These are phyloP conservation scores for Colletes latitarsis DNA, from an alignment of 1,140 invertebrate genomes.

Conservation along the genomic window DNA sequence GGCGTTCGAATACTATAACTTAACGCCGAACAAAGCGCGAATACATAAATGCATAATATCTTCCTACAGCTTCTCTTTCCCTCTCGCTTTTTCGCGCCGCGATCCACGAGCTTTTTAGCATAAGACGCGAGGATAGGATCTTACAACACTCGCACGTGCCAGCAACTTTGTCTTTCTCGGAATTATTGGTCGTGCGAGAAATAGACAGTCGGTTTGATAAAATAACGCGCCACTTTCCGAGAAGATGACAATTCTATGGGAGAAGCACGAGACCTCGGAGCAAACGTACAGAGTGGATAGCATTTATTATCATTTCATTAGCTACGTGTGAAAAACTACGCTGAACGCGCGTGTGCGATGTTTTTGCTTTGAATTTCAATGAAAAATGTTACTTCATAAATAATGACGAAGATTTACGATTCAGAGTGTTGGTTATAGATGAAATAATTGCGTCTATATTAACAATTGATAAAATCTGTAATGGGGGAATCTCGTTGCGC, in stretches of 20 bases:
- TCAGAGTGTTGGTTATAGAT: too few relatives aligned
- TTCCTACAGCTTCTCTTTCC: background rate
- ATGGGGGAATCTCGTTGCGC: too few relatives aligned
- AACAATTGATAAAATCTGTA: too few relatives aligned
- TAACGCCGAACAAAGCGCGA: background rate
- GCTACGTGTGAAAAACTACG: too few relatives aligned
- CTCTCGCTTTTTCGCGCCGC: background rate
- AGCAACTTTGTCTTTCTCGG: background rate
- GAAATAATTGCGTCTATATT: too few relatives aligned
- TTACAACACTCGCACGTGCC: background rate
- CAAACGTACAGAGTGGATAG: too few relatives aligned
- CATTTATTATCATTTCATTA: too few relatives aligned
- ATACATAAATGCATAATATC: constrained; percentile 10
- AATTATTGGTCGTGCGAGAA: background rate
- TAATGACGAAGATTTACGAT: too few relatives aligned
- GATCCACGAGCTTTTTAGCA: background rate
- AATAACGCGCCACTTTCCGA: background rate
- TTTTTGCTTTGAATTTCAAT: too few relatives aligned
- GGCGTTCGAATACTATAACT: constrained; percentile 6
- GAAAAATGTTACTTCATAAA: too few relatives aligned
- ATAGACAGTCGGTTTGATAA: background rate
- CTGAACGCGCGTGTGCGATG: too few relatives aligned
- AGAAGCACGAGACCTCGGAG: too few relatives aligned
- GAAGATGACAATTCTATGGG: background rate
- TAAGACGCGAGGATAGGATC: constrained; percentile 1